Percentiles rank a stretch among this genome's conserved stretches.
Evolutionary conservation across 2,113 vertebrate species (phyloP).

Genomic region (Mandrillus leucophaeus): DNA sequence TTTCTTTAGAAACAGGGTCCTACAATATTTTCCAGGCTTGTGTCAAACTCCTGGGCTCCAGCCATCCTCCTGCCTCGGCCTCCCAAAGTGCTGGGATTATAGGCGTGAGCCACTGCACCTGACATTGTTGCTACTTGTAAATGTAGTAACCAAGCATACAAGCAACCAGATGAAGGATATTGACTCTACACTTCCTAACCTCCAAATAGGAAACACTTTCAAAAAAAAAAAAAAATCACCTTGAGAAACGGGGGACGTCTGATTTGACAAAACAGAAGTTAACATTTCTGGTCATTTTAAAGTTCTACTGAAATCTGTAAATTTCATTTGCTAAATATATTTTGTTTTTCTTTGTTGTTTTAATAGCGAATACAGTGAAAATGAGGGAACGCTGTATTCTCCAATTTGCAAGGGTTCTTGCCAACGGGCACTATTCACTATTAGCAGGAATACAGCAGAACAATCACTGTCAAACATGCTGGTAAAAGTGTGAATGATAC

Average conservation of each 20-base stretch:
- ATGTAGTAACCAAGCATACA: not conserved
- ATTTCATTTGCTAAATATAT: not conserved
- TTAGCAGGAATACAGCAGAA: not conserved
- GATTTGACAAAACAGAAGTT: not conserved
- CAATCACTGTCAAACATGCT: not conserved
- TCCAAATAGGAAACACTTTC: not conserved
- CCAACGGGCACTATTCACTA: not conserved
- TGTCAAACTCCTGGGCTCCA: not conserved
- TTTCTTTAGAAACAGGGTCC: not conserved
- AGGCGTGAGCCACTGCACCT: not conserved
- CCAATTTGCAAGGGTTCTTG: not conserved
- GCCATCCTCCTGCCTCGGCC: not conserved
- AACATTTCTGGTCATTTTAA: not conserved
- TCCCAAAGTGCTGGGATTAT: not conserved
- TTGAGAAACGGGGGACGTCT: not conserved
- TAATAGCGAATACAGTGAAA: not conserved
- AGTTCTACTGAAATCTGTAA: not conserved
- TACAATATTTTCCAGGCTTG: not conserved
- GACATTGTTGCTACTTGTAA: not conserved
- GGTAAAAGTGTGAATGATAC: not conserved
- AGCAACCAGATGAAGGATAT: not conserved
- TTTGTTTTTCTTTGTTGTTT: not conserved
- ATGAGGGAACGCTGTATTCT: not conserved
- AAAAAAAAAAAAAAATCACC: not conserved
- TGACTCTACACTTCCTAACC: not conserved